phyloP scores from a whole-genome alignment of 2,113 vertebrate genomes.

The Nannobrachium achirus region DNA sequence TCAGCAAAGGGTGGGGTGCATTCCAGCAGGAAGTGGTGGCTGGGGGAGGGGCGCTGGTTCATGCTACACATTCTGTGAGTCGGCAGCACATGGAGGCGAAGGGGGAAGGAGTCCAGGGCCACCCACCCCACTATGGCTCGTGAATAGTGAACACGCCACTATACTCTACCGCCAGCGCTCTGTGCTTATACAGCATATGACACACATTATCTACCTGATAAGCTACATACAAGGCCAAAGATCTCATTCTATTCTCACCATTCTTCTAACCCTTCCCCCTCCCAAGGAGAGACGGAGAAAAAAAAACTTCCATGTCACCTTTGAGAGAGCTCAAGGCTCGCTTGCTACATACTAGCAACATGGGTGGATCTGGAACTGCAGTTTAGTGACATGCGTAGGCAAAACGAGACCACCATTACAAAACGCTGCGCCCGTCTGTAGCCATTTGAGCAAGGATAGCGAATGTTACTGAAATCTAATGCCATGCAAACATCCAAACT shows the following conservation, averaged over 20 bases:
- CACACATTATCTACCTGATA: constrained; percentile 53
- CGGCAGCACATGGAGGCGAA: constrained; percentile 63
- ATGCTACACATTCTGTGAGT: constrained; percentile 81
- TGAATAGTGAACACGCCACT: constrained; percentile 54
- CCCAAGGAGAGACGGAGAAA: neutral
- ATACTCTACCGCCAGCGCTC: constrained; percentile 11
- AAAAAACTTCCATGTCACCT: constrained; percentile 52
- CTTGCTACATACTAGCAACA: constrained; percentile 61
- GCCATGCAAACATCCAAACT: neutral
- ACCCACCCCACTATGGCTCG: constrained; percentile 49
- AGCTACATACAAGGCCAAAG: constrained; percentile 56
- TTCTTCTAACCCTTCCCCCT: constrained; percentile 29
- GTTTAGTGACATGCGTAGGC: constrained; percentile 47
- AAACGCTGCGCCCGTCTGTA: constrained; percentile 34
- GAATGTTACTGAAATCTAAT: constrained; percentile 29
- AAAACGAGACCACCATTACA: constrained; percentile 58
- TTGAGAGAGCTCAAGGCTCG: constrained; percentile 31
- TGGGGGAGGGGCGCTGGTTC: constrained; percentile 65
- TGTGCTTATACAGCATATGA: constrained; percentile 11
- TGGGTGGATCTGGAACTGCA: constrained; percentile 56
- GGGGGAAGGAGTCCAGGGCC: constrained; percentile 58
- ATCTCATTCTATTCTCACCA: constrained; percentile 26
- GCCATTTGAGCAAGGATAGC: constrained; percentile 51
- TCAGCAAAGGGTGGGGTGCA: constrained; percentile 80
- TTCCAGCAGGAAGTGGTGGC: constrained; percentile 74